Percentiles rank a stretch among this genome's conserved stretches.
These are phyloP conservation scores for Cotesia vestalis DNA, from an alignment of 1,140 invertebrate species.

Conservation along the genomic window DNA sequence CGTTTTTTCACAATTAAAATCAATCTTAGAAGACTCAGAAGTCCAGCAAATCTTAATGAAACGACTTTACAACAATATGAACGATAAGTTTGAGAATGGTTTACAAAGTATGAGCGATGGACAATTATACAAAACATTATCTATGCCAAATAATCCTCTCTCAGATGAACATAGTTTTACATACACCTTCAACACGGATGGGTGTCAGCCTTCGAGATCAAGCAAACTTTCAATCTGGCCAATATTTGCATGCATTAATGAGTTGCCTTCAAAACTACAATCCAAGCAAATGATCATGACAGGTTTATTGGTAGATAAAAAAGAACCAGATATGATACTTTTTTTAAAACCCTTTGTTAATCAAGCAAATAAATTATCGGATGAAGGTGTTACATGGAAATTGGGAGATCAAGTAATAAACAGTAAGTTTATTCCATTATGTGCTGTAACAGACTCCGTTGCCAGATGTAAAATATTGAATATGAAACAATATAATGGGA, in stretches of 20 bases:
- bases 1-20: neutral
- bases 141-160: neutral
- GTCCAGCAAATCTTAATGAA: neutral
- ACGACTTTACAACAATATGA: neutral
- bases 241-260: no score
- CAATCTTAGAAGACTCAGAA: neutral
- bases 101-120: neutral
- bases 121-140: slow-evolving; percentile 8
- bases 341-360: neutral
- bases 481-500: neutral
- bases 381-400: neutral
- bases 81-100: neutral
- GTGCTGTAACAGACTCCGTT: slow-evolving; percentile 6
- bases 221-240: neutral
- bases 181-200: neutral
- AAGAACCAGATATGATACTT: neutral
- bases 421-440: neutral
- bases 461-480: slow-evolving; percentile 23
- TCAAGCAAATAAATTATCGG: slow-evolving; percentile 2
- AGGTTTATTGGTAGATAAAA: neutral
- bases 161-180: neutral
- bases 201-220: neutral
- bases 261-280: no score
- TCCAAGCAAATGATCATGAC: neutral
- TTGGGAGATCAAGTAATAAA: neutral